Base-by-base conservation (phyloP, 2,888 invertebrate genomes). In the Arrhopalites spinosus region DNA sequence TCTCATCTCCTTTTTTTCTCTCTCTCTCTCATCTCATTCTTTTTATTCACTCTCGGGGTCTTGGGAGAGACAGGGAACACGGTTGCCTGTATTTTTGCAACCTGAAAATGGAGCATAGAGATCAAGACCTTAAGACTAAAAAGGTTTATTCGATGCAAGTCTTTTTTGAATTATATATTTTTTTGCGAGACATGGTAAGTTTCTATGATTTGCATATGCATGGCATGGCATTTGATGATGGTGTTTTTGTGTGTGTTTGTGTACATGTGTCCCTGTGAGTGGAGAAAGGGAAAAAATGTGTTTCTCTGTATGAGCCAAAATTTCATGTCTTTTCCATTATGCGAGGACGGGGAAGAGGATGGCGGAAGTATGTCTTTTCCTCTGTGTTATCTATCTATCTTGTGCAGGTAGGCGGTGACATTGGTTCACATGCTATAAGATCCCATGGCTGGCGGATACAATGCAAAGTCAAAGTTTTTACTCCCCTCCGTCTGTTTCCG, bases 401-500 rank as follows among this genome's bases (percentile, higher is more conserved):
- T 63, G 50, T 30, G 27, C 36, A 25, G 20, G 45, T 61, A 53
- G 45, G 43, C 30, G 70, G 53, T 70, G 64, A 70, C 64, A 30
- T 36, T 64, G 5, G 64, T 13, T 63, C 27, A 63, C 64, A 64
- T 7, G 64, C 29, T 20, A n/a, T 15, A 50, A 64, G 36, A 30
- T 64, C n/a, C 36, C 25, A 20, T 47, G 45, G 23, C 8, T 73
- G 30, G 66, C 27, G 27, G 66, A 43, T 36, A 66, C 43, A 30
- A 50, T 45, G 20, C 30, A 56, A 70, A 56, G 30, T 36, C 56
- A 70, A 70, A 63, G 36, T 64, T 30, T 20, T 70, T 70, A 50
- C 50, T 70, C 63, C 36, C 63, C 59, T 30, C 66, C 67, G 64
- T 70, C 70, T 75, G 70, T 75, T 75, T 75, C 70, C 75, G 70